Conservation (phyloP, 2,113 vertebrate species). For the Lamprotornis superbus region DNA sequence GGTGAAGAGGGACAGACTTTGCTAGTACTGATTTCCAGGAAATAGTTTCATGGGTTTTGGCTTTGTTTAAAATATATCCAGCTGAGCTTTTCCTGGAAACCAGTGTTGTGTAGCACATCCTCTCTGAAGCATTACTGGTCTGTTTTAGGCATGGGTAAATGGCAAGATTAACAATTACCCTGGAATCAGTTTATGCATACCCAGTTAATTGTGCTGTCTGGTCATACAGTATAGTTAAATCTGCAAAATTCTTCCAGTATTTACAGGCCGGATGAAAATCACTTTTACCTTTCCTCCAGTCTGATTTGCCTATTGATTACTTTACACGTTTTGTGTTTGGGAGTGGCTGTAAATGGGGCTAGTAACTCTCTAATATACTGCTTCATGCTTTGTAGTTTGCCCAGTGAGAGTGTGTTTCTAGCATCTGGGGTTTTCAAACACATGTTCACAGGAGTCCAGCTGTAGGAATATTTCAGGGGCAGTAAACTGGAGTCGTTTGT, state of each 20-base stretch:
- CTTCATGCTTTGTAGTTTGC: not conserved
- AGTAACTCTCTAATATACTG: not conserved
- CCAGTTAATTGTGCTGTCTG: not conserved
- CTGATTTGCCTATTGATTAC: not conserved
- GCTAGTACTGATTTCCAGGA: constrained; percentile 16
- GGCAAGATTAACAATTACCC: not conserved
- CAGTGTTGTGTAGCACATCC: not conserved
- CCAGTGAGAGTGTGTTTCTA: not conserved
- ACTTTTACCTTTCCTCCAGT: not conserved
- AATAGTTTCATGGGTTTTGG: not conserved
- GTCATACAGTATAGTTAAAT: not conserved
- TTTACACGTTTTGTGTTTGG: not conserved
- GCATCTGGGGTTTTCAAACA: not conserved
- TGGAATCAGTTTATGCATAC: not conserved
- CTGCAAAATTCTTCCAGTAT: not conserved
- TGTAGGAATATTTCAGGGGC: not conserved
- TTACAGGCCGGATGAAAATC: not conserved
- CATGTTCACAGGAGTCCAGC: not conserved
- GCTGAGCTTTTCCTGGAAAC: constrained; percentile 37
- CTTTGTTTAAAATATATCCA: constrained; percentile 19
- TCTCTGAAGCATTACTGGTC: not conserved
- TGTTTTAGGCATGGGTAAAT: not conserved
- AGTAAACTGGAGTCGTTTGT: not conserved
- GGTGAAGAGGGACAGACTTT: not conserved
- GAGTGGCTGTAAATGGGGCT: not conserved